phyloP scores from a whole-genome alignment of 2,113 vertebrate genomes.

The Pachyramphus minor region DNA sequence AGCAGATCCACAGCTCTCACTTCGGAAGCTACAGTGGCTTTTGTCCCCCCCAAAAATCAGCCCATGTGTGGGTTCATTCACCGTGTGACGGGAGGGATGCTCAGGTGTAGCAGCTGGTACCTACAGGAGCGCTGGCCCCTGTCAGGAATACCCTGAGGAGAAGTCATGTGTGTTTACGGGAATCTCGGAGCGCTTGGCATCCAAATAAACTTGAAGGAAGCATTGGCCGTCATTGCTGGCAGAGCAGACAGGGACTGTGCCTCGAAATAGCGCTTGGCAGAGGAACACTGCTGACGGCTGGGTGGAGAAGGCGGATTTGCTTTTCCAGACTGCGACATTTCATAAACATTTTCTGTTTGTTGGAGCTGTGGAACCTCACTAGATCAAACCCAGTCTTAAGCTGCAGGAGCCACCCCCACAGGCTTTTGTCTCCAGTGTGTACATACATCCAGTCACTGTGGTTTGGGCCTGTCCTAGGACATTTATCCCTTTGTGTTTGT shows the following conservation, averaged over 20 bases:
- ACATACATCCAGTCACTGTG: background rate
- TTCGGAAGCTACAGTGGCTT: background rate
- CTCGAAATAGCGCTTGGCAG: constrained; percentile 38
- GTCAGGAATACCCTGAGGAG: background rate
- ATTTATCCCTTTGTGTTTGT: background rate
- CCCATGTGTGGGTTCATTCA: accelerated
- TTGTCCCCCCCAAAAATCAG: background rate
- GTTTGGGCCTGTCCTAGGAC: background rate
- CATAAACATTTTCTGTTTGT: constrained; percentile 2
- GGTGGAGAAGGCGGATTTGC: background rate
- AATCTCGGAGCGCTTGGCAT: background rate
- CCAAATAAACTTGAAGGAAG: background rate
- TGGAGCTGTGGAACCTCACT: background rate
- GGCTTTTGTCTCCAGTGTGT: background rate
- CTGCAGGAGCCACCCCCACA: accelerated
- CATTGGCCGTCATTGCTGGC: background rate
- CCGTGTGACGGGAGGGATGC: background rate
- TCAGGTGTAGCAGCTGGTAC: background rate
- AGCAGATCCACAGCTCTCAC: background rate
- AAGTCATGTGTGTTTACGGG: accelerated
- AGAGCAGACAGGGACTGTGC: background rate
- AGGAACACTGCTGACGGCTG: background rate
- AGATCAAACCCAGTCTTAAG: background rate
- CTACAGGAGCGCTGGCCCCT: background rate
- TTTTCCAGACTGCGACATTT: background rate